Evolutionary conservation across 2,888 invertebrate species (phyloP).

Genomic region (Biston stratarius): DNA sequence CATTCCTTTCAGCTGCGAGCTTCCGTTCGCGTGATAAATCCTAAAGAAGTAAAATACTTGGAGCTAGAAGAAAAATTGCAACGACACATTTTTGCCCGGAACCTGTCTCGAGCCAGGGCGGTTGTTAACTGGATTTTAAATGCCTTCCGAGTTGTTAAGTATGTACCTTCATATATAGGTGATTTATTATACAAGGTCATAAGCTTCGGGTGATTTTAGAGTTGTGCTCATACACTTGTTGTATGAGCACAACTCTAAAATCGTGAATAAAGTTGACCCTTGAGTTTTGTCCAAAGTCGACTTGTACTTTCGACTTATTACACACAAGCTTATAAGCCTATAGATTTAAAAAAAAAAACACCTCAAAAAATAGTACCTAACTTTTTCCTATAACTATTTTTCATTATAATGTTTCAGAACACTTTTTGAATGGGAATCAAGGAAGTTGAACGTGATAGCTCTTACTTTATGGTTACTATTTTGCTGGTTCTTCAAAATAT

Average conservation of each 20-base stretch:
- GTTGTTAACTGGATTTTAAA: constrained; percentile 93
- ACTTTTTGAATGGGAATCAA: constrained; percentile 98
- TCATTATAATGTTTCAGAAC: constrained; percentile 85
- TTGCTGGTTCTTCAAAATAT: constrained; percentile 96
- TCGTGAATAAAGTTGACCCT: too few species aligned
- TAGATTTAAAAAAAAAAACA: too few species aligned
- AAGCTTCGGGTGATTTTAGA: too few species aligned
- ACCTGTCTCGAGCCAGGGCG: constrained; percentile 94
- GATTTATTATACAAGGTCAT: too few species aligned
- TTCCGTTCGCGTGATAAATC: constrained; percentile 95
- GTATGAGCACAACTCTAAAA: too few species aligned
- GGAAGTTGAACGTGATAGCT: constrained; percentile 91
- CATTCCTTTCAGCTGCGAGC: constrained; percentile 83
- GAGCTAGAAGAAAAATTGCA: constrained; percentile 96
- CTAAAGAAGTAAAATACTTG: constrained; percentile 96
- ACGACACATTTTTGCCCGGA: constrained; percentile 94
- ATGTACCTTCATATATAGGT: constrained; percentile 31
- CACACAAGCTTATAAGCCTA: too few species aligned
- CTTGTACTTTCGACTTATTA: too few species aligned
- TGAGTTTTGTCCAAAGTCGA: too few species aligned
- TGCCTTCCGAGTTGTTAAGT: constrained; percentile 94
- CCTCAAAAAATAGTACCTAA: too few species aligned
- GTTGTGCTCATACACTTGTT: too few species aligned
- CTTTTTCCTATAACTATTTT: not conserved
- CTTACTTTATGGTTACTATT: constrained; percentile 93